Percentiles rank a stretch among this genome's conserved stretches.
phyloP scores from a whole-genome alignment of 2,888 invertebrate species.

The Gonocerus acuteangulatus region DNA sequence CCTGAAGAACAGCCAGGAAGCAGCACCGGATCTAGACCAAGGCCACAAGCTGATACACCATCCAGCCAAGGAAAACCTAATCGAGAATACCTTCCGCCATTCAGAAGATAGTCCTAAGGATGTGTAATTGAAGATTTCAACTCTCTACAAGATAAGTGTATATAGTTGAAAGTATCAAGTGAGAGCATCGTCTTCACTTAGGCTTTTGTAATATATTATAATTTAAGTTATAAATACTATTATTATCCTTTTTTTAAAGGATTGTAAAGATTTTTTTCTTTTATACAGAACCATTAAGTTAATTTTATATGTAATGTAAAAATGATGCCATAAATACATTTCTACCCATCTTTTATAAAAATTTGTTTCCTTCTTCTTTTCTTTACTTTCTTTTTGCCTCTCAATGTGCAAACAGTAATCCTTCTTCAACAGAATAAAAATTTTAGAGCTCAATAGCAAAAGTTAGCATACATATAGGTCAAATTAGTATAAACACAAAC shows the following conservation, averaged over 20 bases:
- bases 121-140: neutral
- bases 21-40: constrained; percentile 11
- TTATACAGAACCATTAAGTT: constrained; percentile 7
- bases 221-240: neutral
- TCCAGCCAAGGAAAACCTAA: constrained; percentile 41
- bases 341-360: constrained; percentile 1
- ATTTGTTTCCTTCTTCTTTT: neutral
- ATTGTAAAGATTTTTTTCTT: constrained; percentile 1
- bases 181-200: constrained; percentile 2
- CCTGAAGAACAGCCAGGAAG: constrained; percentile 29
- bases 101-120: constrained; percentile 35
- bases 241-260: constrained; percentile 4
- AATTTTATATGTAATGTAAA: constrained; percentile 1
- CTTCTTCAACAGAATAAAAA: no score
- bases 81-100: constrained; percentile 71
- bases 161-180: constrained; percentile 9
- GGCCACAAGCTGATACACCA: constrained; percentile 31
- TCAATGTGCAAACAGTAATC: no score
- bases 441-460: no score
- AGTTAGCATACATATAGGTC: no score
- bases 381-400: neutral
- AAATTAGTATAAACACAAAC: no score
- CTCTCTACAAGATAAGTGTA: neutral
- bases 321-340: constrained; percentile 18
- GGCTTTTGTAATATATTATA: constrained; percentile 1